Percentiles rank a stretch among this genome's conserved stretches.
These are phyloP conservation scores for Callopanchax toddi DNA, from an alignment of 2,113 vertebrate species.

Conservation along the genomic window DNA sequence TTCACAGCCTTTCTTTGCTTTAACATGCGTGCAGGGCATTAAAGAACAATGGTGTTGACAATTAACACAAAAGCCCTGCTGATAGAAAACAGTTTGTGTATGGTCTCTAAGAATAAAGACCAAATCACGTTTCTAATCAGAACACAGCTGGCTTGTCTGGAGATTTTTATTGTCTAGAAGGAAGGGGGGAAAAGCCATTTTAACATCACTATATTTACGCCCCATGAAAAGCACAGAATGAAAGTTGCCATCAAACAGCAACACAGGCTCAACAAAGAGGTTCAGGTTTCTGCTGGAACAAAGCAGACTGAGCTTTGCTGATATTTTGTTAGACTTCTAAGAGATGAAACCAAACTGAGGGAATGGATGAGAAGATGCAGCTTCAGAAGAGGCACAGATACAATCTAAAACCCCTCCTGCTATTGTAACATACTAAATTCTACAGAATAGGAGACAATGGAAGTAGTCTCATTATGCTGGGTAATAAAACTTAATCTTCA, in stretches of 20 bases:
- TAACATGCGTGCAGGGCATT: conserved; percentile 55
- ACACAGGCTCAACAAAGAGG: conserved; percentile 20
- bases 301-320: conserved; percentile 39
- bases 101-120: conserved; percentile 52
- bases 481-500: conserved; percentile 1
- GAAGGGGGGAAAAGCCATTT: conserved; percentile 13
- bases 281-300: conserved; percentile 33
- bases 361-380: conserved; percentile 40
- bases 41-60: conserved; percentile 61
- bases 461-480: not conserved
- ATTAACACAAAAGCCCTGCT: conserved; percentile 61
- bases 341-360: conserved; percentile 49
- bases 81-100: conserved; percentile 49
- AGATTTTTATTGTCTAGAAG: not conserved
- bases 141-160: conserved; percentile 22
- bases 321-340: conserved; percentile 54
- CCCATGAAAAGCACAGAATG: not conserved
- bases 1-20: conserved; percentile 45
- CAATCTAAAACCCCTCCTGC: conserved; percentile 33
- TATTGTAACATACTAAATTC: conserved; percentile 17
- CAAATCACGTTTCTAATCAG: conserved; percentile 38
- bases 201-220: conserved; percentile 20
- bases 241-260: conserved; percentile 6
- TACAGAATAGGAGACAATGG: conserved; percentile 19
- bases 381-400: conserved; percentile 41